Conservation (phyloP, 2,797 vertebrate genomes). For the Decapterus maruadsi region DNA sequence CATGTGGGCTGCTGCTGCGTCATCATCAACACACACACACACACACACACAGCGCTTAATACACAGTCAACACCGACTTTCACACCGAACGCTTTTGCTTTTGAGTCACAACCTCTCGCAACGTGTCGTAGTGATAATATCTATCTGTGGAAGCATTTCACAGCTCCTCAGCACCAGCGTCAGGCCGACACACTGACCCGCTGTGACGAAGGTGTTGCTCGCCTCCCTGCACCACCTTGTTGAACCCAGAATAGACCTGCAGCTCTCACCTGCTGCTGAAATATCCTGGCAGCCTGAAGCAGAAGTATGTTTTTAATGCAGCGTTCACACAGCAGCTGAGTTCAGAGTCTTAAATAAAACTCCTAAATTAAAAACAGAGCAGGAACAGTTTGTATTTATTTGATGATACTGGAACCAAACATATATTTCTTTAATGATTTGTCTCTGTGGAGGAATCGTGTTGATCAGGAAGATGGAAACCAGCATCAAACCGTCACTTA, state of each 20-base stretch:
- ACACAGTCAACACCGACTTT: neutral
- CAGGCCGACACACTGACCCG: neutral
- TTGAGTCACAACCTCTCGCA: slow-evolving; percentile 10
- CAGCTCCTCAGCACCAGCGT: slow-evolving; percentile 22
- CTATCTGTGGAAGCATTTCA: slow-evolving; percentile 12
- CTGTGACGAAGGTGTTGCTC: neutral
- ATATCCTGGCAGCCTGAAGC: neutral
- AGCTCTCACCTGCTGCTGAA: slow-evolving; percentile 31
- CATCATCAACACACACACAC: neutral
- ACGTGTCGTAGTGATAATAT: neutral
- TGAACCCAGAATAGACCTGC: neutral
- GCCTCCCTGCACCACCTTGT: neutral
- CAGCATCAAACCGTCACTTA: neutral
- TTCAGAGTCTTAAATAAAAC: neutral
- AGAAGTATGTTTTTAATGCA: neutral
- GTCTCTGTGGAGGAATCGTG: neutral
- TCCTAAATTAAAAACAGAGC: neutral
- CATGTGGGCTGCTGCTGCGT: neutral
- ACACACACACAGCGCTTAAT: neutral
- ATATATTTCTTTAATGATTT: neutral
- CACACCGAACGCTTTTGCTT: neutral
- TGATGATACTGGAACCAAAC: neutral
- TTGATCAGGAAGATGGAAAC: neutral
- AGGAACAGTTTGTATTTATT: neutral
- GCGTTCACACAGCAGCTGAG: neutral